Base-by-base conservation (phyloP, 2,113 vertebrate species). In the Cebidichthys violaceus region DNA sequence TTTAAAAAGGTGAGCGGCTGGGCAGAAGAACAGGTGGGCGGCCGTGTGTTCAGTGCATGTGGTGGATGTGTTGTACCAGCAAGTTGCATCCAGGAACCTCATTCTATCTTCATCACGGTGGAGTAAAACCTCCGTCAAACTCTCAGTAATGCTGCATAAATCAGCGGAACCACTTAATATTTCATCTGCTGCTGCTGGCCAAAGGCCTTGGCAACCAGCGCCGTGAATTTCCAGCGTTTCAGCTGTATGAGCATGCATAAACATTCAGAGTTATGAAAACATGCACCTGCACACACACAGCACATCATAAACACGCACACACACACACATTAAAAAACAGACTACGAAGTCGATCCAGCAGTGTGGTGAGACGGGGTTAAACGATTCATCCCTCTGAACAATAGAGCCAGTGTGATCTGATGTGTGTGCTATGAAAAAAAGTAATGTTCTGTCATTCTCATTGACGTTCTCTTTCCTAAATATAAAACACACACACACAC, bases 221-320 rank as follows among this genome's bases (percentile, higher is more conserved):
- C 54, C 47, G 59, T 4, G 4, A 57, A 52, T 67, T 85, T 89
- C 77, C 77, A 86, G 60, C 39, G 50, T 79, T 83, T 88, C 66
- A 81, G 79, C 65, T 52, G 88, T 91, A 89, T 89, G 85, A 90
- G 83, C 87, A 55, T 84, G 88, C 84, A 92, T 90, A 90, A 91
- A 87, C 67, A 57, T 70, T 64, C 39, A n/a, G 71, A 78, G 82
- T 82, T 84, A 89, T 87, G 88, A 83, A 89, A 82, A 65, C 59
- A 82, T 83, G 65, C 89, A 86, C 86, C 79, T 82, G 84, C 78
- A 52, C 69, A 43, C 77, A 60, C 77, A 33, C 29, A 15, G n/a
- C 54, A 55, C 9, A 24, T 24, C 59, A 35, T 18, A 61, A 27
- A 59, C 55, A 59, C n/a, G 50, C 50, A 54, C 50, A 54, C 29